Base-by-base conservation (phyloP, 2,113 vertebrate genomes). In the Connochaetes taurinus region DNA sequence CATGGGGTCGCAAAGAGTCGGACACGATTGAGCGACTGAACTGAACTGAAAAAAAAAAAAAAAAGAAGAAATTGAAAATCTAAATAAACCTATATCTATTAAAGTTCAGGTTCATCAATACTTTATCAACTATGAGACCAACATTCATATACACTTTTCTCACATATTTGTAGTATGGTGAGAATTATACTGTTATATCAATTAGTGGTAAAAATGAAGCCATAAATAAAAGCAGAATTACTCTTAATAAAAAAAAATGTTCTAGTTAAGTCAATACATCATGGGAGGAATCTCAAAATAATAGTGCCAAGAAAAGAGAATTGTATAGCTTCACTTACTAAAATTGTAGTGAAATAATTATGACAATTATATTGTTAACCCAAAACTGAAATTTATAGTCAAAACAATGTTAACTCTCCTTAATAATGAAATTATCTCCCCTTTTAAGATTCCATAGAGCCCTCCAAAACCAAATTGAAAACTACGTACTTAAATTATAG, bases 151-250 rank as follows among this genome's bases (percentile, higher is more conserved):
- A 53, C 16, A 55, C 31, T 89, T 43, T 84, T 85, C 25, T 91
- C 71, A 97, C 19, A 89, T 86, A 85, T 81, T 74, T 90, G 47
- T 81, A 67, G 25, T 27, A 64, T 23, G 74, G 15, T 88, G 52
- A 93, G 50, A 67, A 76, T 60, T 78, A 60, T 12, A 60, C 67
- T 14, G 19, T 57, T 15, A 64, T 45, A 88, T 36, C 76, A 97
- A 93, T 91, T 90, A 90, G 25, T 86, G 81, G 15, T 62, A 76
- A 88, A 76, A 87, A 82, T 88, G 76, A 74, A 89, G 36, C 21
- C 58, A 64, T 45, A 52, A 95, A 87, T 71, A 91, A 91, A 94
- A 95, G 40, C 12, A 89, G 33, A 89, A 91, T 80, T 88, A 88
- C 40, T 80, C 50, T 33, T 74, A 40, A 55, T 94, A 71, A 90